phyloP scores from a whole-genome alignment of 2,888 invertebrate genomes.

The Tiliacea citrago region DNA sequence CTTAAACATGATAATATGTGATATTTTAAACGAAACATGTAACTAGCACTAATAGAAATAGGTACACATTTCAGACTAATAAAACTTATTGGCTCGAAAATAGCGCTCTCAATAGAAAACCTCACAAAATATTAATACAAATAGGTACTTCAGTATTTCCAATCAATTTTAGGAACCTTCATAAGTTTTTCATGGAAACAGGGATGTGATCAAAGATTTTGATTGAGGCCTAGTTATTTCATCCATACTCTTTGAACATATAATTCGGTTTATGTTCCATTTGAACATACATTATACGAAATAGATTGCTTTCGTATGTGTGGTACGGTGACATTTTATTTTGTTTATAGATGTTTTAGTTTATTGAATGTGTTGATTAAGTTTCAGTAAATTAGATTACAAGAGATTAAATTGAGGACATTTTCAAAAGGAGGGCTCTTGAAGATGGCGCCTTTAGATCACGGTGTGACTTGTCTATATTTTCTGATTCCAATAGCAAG shows the following conservation, averaged over 20 bases:
- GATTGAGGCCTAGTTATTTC: constrained; percentile 36
- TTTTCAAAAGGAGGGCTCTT: not conserved
- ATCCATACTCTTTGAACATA: constrained; percentile 44
- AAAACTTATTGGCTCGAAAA: not conserved
- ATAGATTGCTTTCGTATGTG: constrained; percentile 38
- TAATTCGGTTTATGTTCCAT: constrained; percentile 24
- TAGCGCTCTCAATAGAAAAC: not conserved
- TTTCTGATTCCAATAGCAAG: not conserved
- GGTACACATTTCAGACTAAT: not conserved
- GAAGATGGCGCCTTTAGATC: not conserved
- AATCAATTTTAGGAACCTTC: constrained; percentile 33
- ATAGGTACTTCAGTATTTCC: constrained; percentile 11
- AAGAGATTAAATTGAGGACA: not conserved
- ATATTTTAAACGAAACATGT: not conserved
- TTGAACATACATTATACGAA: constrained; percentile 39
- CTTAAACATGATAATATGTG: too few relatives aligned
- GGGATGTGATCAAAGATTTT: constrained; percentile 41
- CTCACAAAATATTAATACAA: constrained; percentile 16
- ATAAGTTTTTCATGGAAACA: constrained; percentile 23
- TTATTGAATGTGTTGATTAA: too few relatives aligned
- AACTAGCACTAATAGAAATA: not conserved
- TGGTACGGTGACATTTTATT: not conserved
- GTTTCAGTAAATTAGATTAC: not conserved
- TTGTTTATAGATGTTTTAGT: not conserved
- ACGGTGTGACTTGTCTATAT: not conserved